Base-by-base conservation (phyloP, 2,113 vertebrate genomes). In the Saccopteryx leptura region DNA sequence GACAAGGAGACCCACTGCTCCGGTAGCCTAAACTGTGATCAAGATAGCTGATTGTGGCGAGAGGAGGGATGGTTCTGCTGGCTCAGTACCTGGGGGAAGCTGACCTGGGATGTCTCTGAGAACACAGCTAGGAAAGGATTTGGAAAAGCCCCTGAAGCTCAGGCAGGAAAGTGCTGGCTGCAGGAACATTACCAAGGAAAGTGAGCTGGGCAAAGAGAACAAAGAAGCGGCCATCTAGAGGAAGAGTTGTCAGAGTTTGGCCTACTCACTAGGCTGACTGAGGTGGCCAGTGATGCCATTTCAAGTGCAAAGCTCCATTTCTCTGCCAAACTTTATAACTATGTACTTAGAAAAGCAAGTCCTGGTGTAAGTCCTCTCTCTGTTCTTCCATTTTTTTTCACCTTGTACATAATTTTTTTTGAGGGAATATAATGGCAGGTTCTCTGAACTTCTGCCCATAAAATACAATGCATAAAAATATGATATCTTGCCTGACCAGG, bases 361-460 rank as follows among this genome's bases (percentile, higher is more conserved):
- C 31, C 31, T 65, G 26, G 4, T 65, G 1, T 39, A n/a, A 50
- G 58, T 68, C 26, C 58, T 86, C 48, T 48, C 58, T 86, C 48
- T 21, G 7, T 48, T 65, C 63, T 85, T 83, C n/a, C 31, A 23
- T 93, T 90, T 69, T 60, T 88, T 88, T 69, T 17, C 79, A 81
- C 61, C 50, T 60, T 13, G 9, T 21, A 76, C 69, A 24, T 68
- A 21, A 39, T 39, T 19, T 91, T 89, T 91, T 65, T 63, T 75
- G 50, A 26, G 63, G 50, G 56, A 66, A 26, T 46, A 5, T 60
- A 93, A 63, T 63, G 54, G 50, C 76, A 56, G 33, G 50, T 69
- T 94, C 69, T 82, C 26, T 56, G 74, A 92, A 50, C 58, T 72
- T 95, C 79, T 91, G 56, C 46, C 80, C 56, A 60, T 72, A 94